Evolutionary conservation across 2,797 vertebrate genomes (phyloP).

Genomic region (Chelmon rostratus): DNA sequence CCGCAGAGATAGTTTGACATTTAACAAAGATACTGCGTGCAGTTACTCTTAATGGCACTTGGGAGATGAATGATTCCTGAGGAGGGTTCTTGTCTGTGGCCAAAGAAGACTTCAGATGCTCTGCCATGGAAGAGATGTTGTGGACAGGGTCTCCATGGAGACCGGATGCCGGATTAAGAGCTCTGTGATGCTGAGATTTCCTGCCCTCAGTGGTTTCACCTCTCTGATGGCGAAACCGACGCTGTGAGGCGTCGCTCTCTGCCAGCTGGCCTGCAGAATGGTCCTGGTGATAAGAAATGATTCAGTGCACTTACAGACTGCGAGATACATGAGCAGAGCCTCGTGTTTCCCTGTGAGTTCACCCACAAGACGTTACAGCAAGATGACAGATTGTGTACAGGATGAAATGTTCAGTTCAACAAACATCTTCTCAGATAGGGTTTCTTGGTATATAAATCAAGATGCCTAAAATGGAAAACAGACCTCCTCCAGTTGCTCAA

Average conservation of each 20-base stretch:
- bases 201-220: constrained; percentile 70
- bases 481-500: constrained; percentile 78
- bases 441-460: neutral
- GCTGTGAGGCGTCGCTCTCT: constrained; percentile 27
- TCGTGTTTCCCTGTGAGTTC: neutral
- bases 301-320: constrained; percentile 33
- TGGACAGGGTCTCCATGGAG: constrained; percentile 59
- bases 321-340: neutral
- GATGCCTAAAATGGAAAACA: constrained; percentile 50
- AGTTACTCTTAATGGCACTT: constrained; percentile 86
- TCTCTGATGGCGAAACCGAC: constrained; percentile 65
- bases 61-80: constrained; percentile 67
- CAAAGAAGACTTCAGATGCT: constrained; percentile 32
- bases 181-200: constrained; percentile 66
- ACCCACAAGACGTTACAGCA: neutral
- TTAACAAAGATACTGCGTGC: constrained; percentile 6
- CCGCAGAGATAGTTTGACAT: constrained; percentile 28
- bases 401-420: neutral
- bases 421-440: neutral
- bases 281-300: constrained; percentile 74
- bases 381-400: neutral
- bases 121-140: constrained; percentile 46
- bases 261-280: constrained; percentile 73
- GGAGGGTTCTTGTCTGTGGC: constrained; percentile 39
- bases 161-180: constrained; percentile 38